phyloP scores from a whole-genome alignment of 37 sponge, comb jelly and placozoan species.

The Amphimedon queenslandica region DNA sequence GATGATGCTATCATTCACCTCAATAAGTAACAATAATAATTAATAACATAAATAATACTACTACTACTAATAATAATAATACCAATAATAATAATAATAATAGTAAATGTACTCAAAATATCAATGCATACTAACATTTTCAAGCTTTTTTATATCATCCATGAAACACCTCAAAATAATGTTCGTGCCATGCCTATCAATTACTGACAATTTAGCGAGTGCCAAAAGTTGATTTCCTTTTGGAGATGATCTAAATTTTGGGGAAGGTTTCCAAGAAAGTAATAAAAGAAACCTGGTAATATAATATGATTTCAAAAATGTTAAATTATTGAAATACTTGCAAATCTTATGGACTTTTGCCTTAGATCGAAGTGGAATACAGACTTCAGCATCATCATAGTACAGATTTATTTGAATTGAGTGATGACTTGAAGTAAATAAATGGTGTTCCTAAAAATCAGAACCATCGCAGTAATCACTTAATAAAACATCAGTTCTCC shows the following conservation, averaged over 20 bases:
- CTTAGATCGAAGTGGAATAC: slow-evolving; percentile 56
- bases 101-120: too few relatives aligned
- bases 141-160: slow-evolving; percentile 24
- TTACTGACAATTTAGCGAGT: slow-evolving; percentile 7
- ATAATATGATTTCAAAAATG: neutral
- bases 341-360: slow-evolving; percentile 54
- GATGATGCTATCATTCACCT: too few relatives aligned
- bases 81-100: too few relatives aligned
- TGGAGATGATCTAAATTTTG: slow-evolving; percentile 34
- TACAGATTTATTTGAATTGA: slow-evolving; percentile 50
- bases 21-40: too few relatives aligned
- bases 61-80: too few relatives aligned
- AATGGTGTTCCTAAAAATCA: slow-evolving; percentile 10
- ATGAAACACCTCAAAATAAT: slow-evolving; percentile 28
- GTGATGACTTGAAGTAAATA: slow-evolving; percentile 11
- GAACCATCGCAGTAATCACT: slow-evolving; percentile 57
- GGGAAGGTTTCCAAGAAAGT: slow-evolving; percentile 34
- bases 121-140: slow-evolving; percentile 31
- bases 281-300: slow-evolving; percentile 44
- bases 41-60: too few relatives aligned
- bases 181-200: slow-evolving; percentile 30
- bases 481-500: slow-evolving; percentile 13
- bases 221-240: slow-evolving; percentile 28
- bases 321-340: slow-evolving; percentile 6
- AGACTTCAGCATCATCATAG: slow-evolving; percentile 61